Percentiles rank a stretch among this genome's conserved stretches.
Conservation (phyloP, 64 coral and sea anemone genomes). For the Hydrozoanthus tunicans region DNA sequence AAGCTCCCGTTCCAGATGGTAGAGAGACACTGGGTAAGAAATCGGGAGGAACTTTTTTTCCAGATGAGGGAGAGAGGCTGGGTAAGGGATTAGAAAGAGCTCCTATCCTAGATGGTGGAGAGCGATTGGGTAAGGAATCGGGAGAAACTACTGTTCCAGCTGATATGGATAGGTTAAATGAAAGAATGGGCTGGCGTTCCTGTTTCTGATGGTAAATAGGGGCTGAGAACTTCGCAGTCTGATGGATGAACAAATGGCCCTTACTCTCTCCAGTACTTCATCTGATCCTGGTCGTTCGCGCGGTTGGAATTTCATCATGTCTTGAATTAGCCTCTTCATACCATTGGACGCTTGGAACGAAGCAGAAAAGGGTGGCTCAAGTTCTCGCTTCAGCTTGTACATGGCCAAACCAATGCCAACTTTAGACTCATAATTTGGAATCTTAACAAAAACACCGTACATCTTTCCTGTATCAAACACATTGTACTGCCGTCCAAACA, state of each 20-base stretch:
- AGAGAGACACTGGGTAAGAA: too few relatives aligned
- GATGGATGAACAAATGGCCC: background rate
- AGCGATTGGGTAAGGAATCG: too few relatives aligned
- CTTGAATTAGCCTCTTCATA: conserved; percentile 38
- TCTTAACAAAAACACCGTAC: conserved; percentile 71
- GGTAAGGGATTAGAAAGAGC: too few relatives aligned
- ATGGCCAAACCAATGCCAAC: conserved; percentile 69
- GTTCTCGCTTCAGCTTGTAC: conserved; percentile 27
- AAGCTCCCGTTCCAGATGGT: too few relatives aligned
- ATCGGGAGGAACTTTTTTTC: conserved; percentile 24
- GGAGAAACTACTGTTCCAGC: too few relatives aligned
- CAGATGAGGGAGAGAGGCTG: conserved; percentile 24
- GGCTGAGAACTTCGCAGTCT: background rate
- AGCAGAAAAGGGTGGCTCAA: background rate
- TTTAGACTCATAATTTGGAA: conserved; percentile 9
- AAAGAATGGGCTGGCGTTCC: too few relatives aligned
- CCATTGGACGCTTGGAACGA: conserved; percentile 18
- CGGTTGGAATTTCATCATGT: conserved; percentile 48
- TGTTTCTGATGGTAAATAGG: too few relatives aligned
- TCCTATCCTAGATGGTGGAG: too few relatives aligned
- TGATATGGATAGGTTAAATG: too few relatives aligned
- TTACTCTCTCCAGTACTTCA: conserved; percentile 29
- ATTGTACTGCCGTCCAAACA: conserved; percentile 59
- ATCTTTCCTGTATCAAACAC: conserved; percentile 4
- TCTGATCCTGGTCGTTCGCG: conserved; percentile 22